Base-by-base conservation (phyloP, 1,140 invertebrate species). In the Cecropterus lyciades region DNA sequence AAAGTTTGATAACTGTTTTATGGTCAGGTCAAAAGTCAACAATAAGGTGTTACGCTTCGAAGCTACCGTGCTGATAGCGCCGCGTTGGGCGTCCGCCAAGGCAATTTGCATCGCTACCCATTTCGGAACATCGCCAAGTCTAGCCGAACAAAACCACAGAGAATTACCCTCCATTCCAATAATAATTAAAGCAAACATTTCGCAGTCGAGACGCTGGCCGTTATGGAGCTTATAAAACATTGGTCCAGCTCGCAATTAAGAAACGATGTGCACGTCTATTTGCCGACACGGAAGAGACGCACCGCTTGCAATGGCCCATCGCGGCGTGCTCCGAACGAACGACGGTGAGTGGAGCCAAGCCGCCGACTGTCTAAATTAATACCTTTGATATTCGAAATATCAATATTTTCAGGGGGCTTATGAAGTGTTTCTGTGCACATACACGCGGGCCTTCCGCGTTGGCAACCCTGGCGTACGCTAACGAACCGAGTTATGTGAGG, bases 151-250 rank as follows among this genome's bases (percentile, higher is more conserved):
- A 92, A 92, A 92, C 89, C 87, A 92, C 86, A 74, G 79, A 87
- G 89, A 92, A 90, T 89, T 88, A 92, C 88, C 84, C 87, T 87
- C 87, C 84, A 92, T 92, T 92, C 89, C 89, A 92, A 90, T 92
- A 92, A 92, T 92, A 92, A 92, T 92, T 92, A 90, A 92, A 88
- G 87, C 89, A 89, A 87, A 92, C 87, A 91, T 91, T 89, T 90
- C 86, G 72, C 83, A 85, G 82, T 67, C 81, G 84, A 85, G 87
- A 88, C 86, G 79, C 81, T 79, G 84, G 84, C 85, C 84, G 84
- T 89, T 87, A 88, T 88, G 85, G 87, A 89, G 84, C 86, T 90
- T 90, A 89, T 89, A 90, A 90, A 90, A 85, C 85, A 88, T 88
- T 80, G 82, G 79, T 77, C 77, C 81, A 82, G 77, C 80, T 85